Conservation (phyloP, 1,140 invertebrate species). For the Pygmarrhopalites habei region DNA sequence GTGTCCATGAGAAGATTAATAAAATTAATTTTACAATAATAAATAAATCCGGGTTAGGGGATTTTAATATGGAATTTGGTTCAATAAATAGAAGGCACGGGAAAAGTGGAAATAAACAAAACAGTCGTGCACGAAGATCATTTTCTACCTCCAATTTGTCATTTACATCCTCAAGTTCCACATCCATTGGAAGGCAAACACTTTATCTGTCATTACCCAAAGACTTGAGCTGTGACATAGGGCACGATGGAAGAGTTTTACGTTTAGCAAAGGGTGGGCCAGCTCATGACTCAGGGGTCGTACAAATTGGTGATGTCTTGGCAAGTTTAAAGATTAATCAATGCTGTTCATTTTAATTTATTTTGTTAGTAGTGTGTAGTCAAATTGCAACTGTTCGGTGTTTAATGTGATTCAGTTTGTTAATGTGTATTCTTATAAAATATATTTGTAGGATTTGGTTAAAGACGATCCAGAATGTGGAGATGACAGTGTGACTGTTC, state of each 20-base stretch:
- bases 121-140: constrained; percentile 23
- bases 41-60: background rate
- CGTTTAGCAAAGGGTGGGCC: constrained; percentile 17
- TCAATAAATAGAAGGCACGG: background rate
- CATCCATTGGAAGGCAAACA: constrained; percentile 19
- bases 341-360: no score
- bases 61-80: constrained; percentile 1
- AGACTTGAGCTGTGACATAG: constrained; percentile 23
- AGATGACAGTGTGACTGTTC: constrained; percentile 23
- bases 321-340: no score
- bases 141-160: constrained; percentile 38
- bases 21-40: background rate
- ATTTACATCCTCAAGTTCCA: constrained; percentile 16
- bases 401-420: no score
- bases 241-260: constrained; percentile 21
- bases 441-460: no score
- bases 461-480: no score
- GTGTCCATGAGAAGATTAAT: no score
- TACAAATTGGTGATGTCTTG: constrained; percentile 28
- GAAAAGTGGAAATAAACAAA: background rate
- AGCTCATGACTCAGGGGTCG: constrained; percentile 27
- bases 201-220: constrained; percentile 23
- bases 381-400: no score
- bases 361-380: no score
- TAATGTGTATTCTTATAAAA: no score